Conservation (phyloP, 2,888 invertebrate genomes). For the Isoperla grammatica region DNA sequence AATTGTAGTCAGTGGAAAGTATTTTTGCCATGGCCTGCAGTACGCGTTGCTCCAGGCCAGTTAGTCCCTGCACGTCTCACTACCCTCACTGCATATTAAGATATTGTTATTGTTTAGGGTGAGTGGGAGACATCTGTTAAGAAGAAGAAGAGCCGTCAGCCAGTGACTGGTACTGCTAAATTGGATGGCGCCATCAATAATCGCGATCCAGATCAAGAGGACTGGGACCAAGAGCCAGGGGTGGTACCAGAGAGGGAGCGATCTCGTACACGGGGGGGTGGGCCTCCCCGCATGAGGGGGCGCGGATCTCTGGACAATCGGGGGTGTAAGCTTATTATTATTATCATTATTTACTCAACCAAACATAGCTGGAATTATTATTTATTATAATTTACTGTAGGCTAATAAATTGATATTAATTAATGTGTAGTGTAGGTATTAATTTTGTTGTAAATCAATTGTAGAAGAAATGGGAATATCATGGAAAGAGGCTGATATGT, state of each 20-base stretch:
- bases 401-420: not conserved
- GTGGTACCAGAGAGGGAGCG: slow-evolving; percentile 33
- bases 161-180: slow-evolving; percentile 44
- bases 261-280: slow-evolving; percentile 38
- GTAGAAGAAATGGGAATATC: no score
- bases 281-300: slow-evolving; percentile 45
- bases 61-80: no score
- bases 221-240: slow-evolving; percentile 30
- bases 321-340: slow-evolving; percentile 44
- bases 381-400: no score
- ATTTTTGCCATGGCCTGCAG: no score
- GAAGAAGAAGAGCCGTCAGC: slow-evolving; percentile 77
- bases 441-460: no score
- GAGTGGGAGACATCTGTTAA: slow-evolving; percentile 84
- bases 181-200: slow-evolving; percentile 48
- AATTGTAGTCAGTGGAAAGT: not conserved
- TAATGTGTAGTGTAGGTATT: not conserved
- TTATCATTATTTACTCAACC: no score
- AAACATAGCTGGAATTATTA: no score
- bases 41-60: no score
- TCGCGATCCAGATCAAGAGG: slow-evolving; percentile 37
- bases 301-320: slow-evolving; percentile 50
- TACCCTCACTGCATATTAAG: no score
- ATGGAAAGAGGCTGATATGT: no score
- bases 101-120: slow-evolving; percentile 52